Evolutionary conservation across 2,797 vertebrate species (phyloP).

Genomic region (Microctenopoma lineatum): DNA sequence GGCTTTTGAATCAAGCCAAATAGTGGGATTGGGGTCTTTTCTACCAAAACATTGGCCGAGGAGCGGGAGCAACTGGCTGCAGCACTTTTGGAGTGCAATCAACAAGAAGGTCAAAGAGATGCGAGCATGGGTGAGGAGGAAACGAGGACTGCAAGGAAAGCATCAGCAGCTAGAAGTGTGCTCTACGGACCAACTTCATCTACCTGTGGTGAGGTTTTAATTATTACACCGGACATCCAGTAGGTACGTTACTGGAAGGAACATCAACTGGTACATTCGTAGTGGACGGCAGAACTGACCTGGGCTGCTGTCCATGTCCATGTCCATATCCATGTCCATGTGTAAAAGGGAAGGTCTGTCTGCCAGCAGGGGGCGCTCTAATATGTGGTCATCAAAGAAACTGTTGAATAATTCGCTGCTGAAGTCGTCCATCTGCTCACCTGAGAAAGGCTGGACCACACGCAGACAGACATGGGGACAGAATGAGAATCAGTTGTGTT

Average conservation of each 20-base stretch:
- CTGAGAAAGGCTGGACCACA: constrained; percentile 88
- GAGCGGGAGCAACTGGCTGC: constrained; percentile 35
- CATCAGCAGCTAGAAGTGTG: background rate
- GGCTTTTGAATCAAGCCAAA: constrained; percentile 28
- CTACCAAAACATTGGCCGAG: constrained; percentile 19
- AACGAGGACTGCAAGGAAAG: constrained; percentile 8
- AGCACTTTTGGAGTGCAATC: constrained; percentile 3
- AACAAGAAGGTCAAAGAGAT: constrained; percentile 25
- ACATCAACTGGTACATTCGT: background rate
- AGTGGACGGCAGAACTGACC: constrained; percentile 50
- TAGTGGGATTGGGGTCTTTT: constrained; percentile 34
- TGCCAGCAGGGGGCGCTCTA: constrained; percentile 86
- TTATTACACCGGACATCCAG: background rate
- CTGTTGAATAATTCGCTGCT: constrained; percentile 97
- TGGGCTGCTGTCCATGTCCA: constrained; percentile 91
- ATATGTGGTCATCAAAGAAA: constrained; percentile 96
- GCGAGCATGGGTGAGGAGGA: background rate
- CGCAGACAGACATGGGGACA: constrained; percentile 7
- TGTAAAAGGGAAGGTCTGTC: constrained; percentile 93
- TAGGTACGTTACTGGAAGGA: constrained; percentile 3
- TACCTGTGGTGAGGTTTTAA: constrained; percentile 14
- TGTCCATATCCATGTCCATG: constrained; percentile 97
- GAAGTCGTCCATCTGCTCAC: constrained; percentile 98
- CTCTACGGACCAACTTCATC: constrained; percentile 5
- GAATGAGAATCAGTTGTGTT: background rate